Base-by-base conservation (phyloP, 2,113 vertebrate species). In the Tautogolabrus adspersus region DNA sequence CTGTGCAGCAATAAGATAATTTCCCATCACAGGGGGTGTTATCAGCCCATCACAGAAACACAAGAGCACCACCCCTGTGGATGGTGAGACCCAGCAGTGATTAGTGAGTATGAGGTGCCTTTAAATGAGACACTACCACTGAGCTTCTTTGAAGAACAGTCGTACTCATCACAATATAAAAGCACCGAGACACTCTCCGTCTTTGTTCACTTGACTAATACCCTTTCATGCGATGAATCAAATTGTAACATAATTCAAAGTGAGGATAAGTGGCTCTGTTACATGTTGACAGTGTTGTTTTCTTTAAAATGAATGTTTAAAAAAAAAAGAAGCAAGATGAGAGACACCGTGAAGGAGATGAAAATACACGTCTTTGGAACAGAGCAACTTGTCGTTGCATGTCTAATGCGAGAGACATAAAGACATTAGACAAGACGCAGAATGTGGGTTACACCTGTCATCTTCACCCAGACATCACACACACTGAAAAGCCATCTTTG, bases 361-460 rank as follows among this genome's bases (percentile, higher is more conserved):
- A 66, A 75, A 83, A 76, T 74, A 59, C 70, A 82, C 9, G 51
- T 22, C 64, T 60, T 75, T 73, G 70, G 77, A 78, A 79, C 75
- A 64, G 56, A 69, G 61, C 38, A 1, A 57, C 63, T 46, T 73
- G 61, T 56, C 68, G 42, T 61, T 71, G 38, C 66, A 79, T 69
- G 47, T 81, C 76, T 72, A 72, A 88, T 82, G 65, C 26, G 38
- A 56, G 69, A 82, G 72, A 79, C 65, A 55, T 76, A 69, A 79
- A 75, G 74, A 66, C 61, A 61, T 83, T 62, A 75, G 65, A 83
- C 44, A 64, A 68, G 63, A 74, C 55, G 68, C 77, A 60, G 34
- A 69, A 83, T 77, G 68, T 82, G 71, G 79, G 75, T 81, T 83
- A 83, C 62, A 89, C 87, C 60, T 81, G 67, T 79, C 83, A 86